Conservation (phyloP, 2,113 vertebrate species). For the Taxidea taxus region DNA sequence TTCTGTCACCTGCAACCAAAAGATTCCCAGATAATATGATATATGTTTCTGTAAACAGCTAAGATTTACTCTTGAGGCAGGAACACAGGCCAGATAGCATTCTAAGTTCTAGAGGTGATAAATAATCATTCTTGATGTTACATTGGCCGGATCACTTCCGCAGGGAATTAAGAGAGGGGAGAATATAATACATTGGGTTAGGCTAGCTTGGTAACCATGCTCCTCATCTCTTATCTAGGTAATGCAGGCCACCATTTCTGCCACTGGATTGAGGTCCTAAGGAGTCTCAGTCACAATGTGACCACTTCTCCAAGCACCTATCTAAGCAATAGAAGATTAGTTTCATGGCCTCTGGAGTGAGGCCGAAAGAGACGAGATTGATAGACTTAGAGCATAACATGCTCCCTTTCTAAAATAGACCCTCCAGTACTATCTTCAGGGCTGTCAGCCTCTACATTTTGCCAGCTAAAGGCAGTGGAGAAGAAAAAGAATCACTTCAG, state of each 20-base stretch:
- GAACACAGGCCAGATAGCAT: not conserved
- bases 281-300: not conserved
- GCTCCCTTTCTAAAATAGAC: constrained; percentile 41
- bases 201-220: not conserved
- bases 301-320: not conserved
- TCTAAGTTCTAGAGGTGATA: not conserved
- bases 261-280: not conserved
- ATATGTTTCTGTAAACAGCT: not conserved
- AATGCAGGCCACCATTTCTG: not conserved
- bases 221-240: not conserved
- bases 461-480: constrained; percentile 50
- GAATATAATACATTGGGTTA: not conserved
- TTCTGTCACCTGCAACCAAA: not conserved
- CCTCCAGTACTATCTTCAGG: not conserved
- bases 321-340: not conserved
- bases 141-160: not conserved
- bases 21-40: not conserved
- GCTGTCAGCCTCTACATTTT: constrained; percentile 59
- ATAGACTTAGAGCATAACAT: constrained; percentile 44
- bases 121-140: not conserved
- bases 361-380: not conserved
- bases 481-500: constrained; percentile 41
- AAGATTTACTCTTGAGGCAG: not conserved
- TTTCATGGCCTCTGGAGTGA: constrained; percentile 7
- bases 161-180: not conserved